Evolutionary conservation across 2,888 invertebrate genomes (phyloP), one percentile per base, ranked within the genome.

Genomic region (Pimpla rufipes): DNA sequence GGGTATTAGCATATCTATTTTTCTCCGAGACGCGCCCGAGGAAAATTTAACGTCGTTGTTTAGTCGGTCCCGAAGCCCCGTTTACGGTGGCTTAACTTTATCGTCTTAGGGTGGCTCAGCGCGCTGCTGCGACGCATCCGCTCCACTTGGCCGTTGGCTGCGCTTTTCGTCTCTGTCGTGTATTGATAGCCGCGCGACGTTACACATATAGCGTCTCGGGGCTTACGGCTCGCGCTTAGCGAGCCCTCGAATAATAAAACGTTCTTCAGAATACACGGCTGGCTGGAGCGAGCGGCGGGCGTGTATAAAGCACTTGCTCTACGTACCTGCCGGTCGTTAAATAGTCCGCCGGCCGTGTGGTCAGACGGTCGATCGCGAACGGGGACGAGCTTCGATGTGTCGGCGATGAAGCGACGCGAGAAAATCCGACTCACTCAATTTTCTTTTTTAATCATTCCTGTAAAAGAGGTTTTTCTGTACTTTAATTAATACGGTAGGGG

Each of bases 41-140:
- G 29, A 55, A n/a, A 21, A 66, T 45, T 83, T 64, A 74, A 81
- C 57, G 55, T 79, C 37, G 59, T 57, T 70, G 76, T 55, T 79
- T 68, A 64, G 40, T 21, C 52, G 71, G 64, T 55, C 62, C 67
- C 47, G 77, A 84, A 85, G 81, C 84, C 84, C 77, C 79, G 73
- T 84, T 74, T 50, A 67, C 77, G 79, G 71, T 70, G 71, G 81
- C 85, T 85, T 77, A 85, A 68, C 62, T 77, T 85, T 71, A 85
- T 85, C 85, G 79, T 75, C 82, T 85, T 79, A 85, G 67, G 3
- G 29, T 3, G 29, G 29, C 50, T 62, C 55, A 47, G 29, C 64
- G n/a, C 64, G n/a, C 3, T 11, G 40, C 23, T 52, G 40, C 29
- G 13, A 66, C 42, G 66, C 59, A 45, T 42, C 45, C 45, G 29